A percentile compares a stretch with the other conserved stretches of the same genome.
Evolutionary conservation across 2,797 vertebrate species (phyloP).

Genomic region (Tokudaia tokunoshimensis): DNA sequence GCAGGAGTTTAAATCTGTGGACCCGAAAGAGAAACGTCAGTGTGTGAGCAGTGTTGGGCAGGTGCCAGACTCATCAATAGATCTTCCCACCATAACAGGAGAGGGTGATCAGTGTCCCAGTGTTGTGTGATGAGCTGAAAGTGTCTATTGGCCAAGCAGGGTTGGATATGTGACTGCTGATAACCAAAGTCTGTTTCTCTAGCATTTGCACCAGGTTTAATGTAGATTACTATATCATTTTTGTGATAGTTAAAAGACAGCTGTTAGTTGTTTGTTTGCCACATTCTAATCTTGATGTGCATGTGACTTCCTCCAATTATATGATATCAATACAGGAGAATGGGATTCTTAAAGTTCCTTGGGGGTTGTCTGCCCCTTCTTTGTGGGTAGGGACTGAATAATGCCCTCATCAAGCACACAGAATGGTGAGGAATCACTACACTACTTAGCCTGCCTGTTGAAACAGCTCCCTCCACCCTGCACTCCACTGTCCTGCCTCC

Average conservation of each 20-base stretch:
- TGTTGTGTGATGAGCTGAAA: not conserved
- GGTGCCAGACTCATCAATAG: not conserved
- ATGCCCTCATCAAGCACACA: accelerated
- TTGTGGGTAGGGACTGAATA: not conserved
- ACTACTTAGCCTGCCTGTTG: too few relatives aligned
- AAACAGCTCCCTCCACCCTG: accelerated
- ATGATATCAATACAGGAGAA: accelerated
- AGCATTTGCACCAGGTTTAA: accelerated
- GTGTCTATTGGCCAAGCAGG: not conserved
- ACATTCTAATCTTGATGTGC: not conserved
- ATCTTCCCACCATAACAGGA: not conserved
- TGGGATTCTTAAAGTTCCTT: accelerated
- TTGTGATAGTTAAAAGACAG: not conserved
- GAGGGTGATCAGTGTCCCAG: accelerated
- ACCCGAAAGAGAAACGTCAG: too few relatives aligned
- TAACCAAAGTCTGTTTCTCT: not conserved
- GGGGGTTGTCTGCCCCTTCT: accelerated
- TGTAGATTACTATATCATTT: not conserved
- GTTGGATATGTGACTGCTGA: not conserved
- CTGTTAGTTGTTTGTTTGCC: not conserved
- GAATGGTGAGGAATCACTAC: too few relatives aligned
- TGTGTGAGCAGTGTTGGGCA: too few relatives aligned
- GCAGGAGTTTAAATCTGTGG: not conserved
- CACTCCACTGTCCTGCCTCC: not conserved
- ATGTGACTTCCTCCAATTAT: accelerated